A percentile compares a stretch with the other conserved stretches of the same genome.
These are phyloP conservation scores for Sepioteuthis lessoniana DNA, from an alignment of 2,888 invertebrate genomes.

Conservation along the genomic window DNA sequence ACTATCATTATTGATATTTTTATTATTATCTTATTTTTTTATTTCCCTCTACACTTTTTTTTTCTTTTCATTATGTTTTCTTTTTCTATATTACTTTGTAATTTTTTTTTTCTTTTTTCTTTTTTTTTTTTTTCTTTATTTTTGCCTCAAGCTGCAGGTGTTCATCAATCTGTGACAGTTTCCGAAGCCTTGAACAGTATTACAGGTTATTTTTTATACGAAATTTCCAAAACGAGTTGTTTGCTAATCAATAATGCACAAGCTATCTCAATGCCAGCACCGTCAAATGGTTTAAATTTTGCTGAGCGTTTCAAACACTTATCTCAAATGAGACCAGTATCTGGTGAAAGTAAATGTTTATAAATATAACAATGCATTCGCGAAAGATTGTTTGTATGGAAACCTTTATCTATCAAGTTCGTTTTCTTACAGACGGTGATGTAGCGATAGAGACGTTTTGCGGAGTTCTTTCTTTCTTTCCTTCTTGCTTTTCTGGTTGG, in stretches of 20 bases:
- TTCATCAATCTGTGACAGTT: too few species aligned
- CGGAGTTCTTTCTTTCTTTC: neutral
- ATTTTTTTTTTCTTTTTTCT: too few species aligned
- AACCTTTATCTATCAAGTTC: neutral
- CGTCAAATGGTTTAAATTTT: neutral
- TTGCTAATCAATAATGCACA: neutral
- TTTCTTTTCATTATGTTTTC: too few species aligned
- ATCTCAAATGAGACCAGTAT: neutral
- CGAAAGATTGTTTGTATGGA: neutral
- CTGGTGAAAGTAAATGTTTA: neutral
- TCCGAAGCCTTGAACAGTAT: too few species aligned
- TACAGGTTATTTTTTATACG: neutral
- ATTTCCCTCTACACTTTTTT: too few species aligned
- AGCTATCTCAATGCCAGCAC: neutral
- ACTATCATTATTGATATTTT: too few species aligned
- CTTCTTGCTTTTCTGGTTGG: neutral
- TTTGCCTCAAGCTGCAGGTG: too few species aligned
- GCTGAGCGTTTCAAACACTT: neutral
- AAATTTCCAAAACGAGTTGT: neutral
- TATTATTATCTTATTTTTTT: too few species aligned
- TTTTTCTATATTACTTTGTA: too few species aligned
- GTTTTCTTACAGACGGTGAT: neutral
- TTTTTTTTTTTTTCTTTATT: too few species aligned
- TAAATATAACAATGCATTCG: neutral
- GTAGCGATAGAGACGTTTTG: neutral